Conservation (phyloP, 2,888 invertebrate genomes). For the Hipparchia semele region DNA sequence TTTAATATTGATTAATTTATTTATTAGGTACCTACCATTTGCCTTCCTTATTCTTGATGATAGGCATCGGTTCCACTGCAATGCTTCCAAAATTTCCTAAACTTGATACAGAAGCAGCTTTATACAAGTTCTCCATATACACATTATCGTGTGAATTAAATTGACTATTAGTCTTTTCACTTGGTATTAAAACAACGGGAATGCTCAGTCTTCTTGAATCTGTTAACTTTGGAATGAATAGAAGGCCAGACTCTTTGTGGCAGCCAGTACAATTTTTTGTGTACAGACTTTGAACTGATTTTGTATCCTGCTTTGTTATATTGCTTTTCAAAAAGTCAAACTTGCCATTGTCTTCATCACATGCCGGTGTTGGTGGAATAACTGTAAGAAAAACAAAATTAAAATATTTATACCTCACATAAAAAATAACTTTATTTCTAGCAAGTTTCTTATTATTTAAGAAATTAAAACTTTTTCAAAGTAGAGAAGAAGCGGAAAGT, state of each 20-base stretch:
- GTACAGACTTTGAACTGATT: constrained; percentile 70
- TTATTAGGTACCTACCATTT: constrained; percentile 65
- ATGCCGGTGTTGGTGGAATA: constrained; percentile 75
- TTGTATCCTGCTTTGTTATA: constrained; percentile 48
- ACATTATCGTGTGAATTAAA: constrained; percentile 75
- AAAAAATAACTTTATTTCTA: neutral
- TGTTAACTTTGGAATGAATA: constrained; percentile 66
- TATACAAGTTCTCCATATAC: constrained; percentile 73
- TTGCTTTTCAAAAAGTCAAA: constrained; percentile 62
- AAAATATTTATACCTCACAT: neutral
- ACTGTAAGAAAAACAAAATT: constrained; percentile 55
- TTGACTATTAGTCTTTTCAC: constrained; percentile 60
- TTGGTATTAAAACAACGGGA: constrained; percentile 70
- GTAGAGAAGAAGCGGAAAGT: neutral
- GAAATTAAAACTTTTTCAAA: neutral
- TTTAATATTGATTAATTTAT: neutral
- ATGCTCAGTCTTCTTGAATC: constrained; percentile 70
- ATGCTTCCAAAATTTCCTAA: constrained; percentile 74
- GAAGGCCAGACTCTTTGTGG: constrained; percentile 59
- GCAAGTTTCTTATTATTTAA: neutral
- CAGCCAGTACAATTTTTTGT: constrained; percentile 51
- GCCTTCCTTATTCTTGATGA: constrained; percentile 76
- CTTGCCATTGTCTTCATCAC: constrained; percentile 57
- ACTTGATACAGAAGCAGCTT: constrained; percentile 74
- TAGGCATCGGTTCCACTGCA: constrained; percentile 73